phyloP scores from a whole-genome alignment of 2,888 invertebrate genomes.

The Deilephila elpenor region DNA sequence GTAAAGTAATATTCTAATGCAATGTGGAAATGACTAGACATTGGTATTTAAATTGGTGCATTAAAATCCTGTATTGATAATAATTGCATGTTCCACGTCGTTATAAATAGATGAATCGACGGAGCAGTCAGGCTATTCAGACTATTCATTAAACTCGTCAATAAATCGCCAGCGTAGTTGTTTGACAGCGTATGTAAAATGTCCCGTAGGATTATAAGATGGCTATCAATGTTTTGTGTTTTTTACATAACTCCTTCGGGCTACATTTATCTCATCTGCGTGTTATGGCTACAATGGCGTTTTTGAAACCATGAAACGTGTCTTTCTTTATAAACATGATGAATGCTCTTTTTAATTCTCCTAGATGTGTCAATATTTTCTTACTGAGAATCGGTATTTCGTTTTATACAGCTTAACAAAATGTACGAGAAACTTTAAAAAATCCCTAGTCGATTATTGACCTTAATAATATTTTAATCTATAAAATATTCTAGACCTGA shows the following conservation, averaged over 20 bases:
- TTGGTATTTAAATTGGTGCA: neutral
- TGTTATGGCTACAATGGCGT: too few relatives aligned
- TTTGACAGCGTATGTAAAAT: neutral
- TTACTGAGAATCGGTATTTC: too few relatives aligned
- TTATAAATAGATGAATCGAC: slow-evolving; percentile 1
- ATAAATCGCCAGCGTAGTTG: neutral
- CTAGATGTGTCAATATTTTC: too few relatives aligned
- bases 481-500: neutral
- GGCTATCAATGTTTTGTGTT: too few relatives aligned
- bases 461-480: neutral
- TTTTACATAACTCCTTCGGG: too few relatives aligned
- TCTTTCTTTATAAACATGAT: too few relatives aligned
- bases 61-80: slow-evolving; percentile 2
- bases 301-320: too few relatives aligned
- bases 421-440: too few relatives aligned
- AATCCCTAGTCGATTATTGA: neutral
- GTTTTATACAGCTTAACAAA: too few relatives aligned
- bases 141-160: neutral
- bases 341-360: too few relatives aligned
- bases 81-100: slow-evolving; percentile 1
- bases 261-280: too few relatives aligned
- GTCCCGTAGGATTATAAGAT: too few relatives aligned
- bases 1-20: slow-evolving; percentile 13
- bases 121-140: neutral
- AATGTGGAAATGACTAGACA: neutral